phyloP scores from a whole-genome alignment of 2,888 invertebrate species.

The Clepsis dumicolana region DNA sequence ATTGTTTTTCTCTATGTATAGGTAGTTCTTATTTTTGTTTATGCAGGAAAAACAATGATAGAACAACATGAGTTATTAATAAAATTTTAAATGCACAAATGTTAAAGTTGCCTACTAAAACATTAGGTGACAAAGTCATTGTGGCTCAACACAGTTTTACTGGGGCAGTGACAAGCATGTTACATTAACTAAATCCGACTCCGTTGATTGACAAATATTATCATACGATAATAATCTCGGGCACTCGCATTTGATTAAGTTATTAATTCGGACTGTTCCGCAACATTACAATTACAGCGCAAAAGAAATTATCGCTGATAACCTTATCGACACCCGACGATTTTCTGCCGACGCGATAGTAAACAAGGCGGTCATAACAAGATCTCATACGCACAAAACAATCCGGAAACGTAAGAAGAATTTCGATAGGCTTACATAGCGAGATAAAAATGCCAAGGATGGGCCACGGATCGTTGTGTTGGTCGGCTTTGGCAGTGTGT shows the following conservation, averaged over 20 bases:
- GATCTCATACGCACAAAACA: slow-evolving; percentile 51
- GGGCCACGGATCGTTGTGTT: slow-evolving; percentile 61
- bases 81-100: neutral
- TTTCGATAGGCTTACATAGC: slow-evolving; percentile 50
- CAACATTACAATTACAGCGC: slow-evolving; percentile 64
- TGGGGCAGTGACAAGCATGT: slow-evolving; percentile 36
- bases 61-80: neutral
- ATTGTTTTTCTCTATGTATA: neutral
- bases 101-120: neutral
- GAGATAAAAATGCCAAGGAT: slow-evolving; percentile 58
- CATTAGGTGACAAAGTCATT: slow-evolving; percentile 18
- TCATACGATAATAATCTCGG: slow-evolving; percentile 78
- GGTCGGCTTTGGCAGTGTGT: slow-evolving; percentile 54
- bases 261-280: slow-evolving; percentile 71
- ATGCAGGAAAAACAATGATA: neutral
- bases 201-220: slow-evolving; percentile 57
- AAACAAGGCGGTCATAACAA: slow-evolving; percentile 55
- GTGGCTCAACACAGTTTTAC: slow-evolving; percentile 28
- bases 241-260: slow-evolving; percentile 67
- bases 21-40: too few species aligned
- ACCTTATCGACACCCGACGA: slow-evolving; percentile 62
- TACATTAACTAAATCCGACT: slow-evolving; percentile 36
- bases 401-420: slow-evolving; percentile 54
- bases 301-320: slow-evolving; percentile 75
- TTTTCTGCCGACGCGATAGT: slow-evolving; percentile 53